These are phyloP conservation scores for Chelmon rostratus DNA, from an alignment of 2,797 vertebrate species.

Conservation along the genomic window DNA sequence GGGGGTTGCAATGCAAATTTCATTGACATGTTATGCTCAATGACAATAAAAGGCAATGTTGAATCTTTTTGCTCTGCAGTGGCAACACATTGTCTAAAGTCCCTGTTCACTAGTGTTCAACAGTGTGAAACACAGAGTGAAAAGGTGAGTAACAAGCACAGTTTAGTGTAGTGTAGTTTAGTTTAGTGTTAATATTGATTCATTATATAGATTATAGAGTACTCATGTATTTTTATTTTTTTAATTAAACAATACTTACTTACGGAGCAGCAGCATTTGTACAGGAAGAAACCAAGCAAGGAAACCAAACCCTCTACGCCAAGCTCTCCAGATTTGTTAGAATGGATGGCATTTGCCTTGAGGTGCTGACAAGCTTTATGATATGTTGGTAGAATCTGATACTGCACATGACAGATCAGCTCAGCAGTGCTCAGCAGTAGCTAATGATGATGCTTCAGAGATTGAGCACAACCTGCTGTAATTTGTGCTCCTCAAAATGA, in stretches of 20 bases:
- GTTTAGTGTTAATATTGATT: no score
- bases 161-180: no score
- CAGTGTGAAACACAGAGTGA: no score
- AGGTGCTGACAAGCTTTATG: constrained; percentile 77
- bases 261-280: not conserved
- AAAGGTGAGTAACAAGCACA: no score
- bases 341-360: constrained; percentile 9
- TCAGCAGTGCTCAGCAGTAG: constrained; percentile 16
- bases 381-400: constrained; percentile 78
- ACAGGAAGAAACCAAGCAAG: not conserved
- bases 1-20: no score
- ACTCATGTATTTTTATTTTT: not conserved
- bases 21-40: no score
- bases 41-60: no score
- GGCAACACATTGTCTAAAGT: no score
- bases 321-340: constrained; percentile 5
- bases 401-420: constrained; percentile 58
- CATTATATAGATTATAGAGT: not conserved
- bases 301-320: not conserved
- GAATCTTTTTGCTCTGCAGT: no score
- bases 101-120: no score
- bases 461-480: constrained; percentile 5
- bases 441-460: not conserved
- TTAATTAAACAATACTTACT: not conserved
- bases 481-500: constrained; percentile 20